Evolutionary conservation across 2,888 invertebrate species (phyloP), one percentile per base, ranked within the genome.

Genomic region (Rutpela maculata): DNA sequence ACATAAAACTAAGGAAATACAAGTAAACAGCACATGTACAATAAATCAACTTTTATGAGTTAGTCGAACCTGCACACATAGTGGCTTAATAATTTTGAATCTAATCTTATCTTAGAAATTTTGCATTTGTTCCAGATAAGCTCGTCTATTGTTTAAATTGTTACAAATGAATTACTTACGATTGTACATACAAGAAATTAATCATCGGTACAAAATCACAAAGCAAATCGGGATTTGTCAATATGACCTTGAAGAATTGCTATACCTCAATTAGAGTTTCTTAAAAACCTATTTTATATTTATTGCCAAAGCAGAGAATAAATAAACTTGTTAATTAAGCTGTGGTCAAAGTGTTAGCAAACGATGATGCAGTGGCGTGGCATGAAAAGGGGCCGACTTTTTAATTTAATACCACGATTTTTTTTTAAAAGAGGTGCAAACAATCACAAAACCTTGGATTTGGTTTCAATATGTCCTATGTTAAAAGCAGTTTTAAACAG

Each of bases 1-100:
- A 50, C 50, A 22, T n/a, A 57, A 57, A 4, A 60, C 26, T 11
- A 60, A 11, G 26, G 6, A 22, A 26, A 60, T 6, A 31, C 12
- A 26, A 60, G 6, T 26, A 26, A 60, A 31, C 26, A 5, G n/a
- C 26, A 26, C 10, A 31, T 22, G 22, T 7, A 0, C 5, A 26
- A 26, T 60, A 31, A 60, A 26, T n/a, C 3, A 15, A 60, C 15
- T 60, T 63, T 63, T 63, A 63, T 17, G 35, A 31, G 62, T 63
- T 35, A 63, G 18, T 17, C 35, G 62, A 63, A 63, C 62, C n/a
- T 35, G 22, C 31, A 35, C 10, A 35, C 43, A 43, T 43, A 12
- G 4, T n/a, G 7, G 15, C 9, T n/a, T 12, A 31, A 35, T n/a
- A 17, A n/a, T n/a, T 22, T 3, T 22, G 22, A 59, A 59, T 22